phyloP scores from a whole-genome alignment of 2,888 invertebrate genomes.

The Leucania comma region DNA sequence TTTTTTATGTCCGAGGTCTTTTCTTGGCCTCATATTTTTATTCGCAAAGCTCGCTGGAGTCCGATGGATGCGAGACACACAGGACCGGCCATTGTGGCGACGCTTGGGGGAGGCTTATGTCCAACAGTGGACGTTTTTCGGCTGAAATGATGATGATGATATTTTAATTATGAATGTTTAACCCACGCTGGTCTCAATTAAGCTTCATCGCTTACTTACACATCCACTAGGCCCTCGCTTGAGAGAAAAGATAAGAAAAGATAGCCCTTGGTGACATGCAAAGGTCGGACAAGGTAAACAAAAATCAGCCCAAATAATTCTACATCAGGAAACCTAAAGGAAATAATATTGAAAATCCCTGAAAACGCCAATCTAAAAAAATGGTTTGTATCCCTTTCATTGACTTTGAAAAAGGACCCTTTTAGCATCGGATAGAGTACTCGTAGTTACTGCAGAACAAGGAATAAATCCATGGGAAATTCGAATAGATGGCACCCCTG shows the following conservation, averaged over 20 bases:
- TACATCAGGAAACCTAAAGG: too few species aligned
- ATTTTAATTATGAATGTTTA: background rate
- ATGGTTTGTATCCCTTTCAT: background rate
- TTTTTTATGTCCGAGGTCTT: background rate
- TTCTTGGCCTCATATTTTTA: background rate
- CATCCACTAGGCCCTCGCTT: background rate
- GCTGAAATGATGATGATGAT: too few species aligned
- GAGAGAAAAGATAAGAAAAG: background rate
- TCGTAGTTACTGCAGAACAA: background rate
- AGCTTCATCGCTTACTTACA: background rate
- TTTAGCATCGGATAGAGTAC: background rate
- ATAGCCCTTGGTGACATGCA: background rate
- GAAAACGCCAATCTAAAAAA: background rate
- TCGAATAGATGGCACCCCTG: background rate
- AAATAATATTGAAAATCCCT: too few species aligned
- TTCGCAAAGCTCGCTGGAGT: too few species aligned
- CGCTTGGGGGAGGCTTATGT: too few species aligned
- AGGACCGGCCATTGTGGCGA: too few species aligned
- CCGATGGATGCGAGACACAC: too few species aligned
- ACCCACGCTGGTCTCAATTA: background rate
- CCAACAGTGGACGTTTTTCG: too few species aligned
- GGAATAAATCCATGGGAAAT: conserved; percentile 1
- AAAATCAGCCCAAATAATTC: background rate
- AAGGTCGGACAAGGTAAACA: background rate
- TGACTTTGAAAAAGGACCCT: background rate